These are phyloP conservation scores for Aphaenogaster floridana DNA, from an alignment of 1,140 invertebrate species.

Conservation along the genomic window DNA sequence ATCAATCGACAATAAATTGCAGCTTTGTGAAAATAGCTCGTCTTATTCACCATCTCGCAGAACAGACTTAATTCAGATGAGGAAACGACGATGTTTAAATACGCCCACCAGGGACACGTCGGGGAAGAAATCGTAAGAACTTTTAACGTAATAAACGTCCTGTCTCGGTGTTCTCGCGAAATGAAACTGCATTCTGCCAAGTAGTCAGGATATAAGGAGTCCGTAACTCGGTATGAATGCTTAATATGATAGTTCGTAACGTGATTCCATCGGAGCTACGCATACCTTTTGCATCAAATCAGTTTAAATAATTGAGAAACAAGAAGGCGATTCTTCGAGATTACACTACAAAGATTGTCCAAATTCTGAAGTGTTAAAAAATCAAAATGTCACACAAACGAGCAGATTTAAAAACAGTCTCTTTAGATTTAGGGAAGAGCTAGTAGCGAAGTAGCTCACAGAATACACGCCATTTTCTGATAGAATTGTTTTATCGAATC, in stretches of 20 bases:
- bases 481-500: slow-evolving; percentile 8
- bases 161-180: slow-evolving; percentile 35
- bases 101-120: not conserved
- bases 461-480: not conserved
- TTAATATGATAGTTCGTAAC: slow-evolving; percentile 31
- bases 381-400: not conserved
- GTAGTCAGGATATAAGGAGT: slow-evolving; percentile 14
- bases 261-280: not conserved
- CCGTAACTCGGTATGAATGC: slow-evolving; percentile 9
- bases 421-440: not conserved
- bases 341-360: not conserved
- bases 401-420: not conserved
- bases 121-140: slow-evolving; percentile 51
- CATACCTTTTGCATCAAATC: not conserved
- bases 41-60: slow-evolving; percentile 30
- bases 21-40: slow-evolving; percentile 32
- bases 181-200: slow-evolving; percentile 62
- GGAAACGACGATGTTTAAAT: slow-evolving; percentile 24
- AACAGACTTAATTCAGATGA: slow-evolving; percentile 41
- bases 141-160: slow-evolving; percentile 67
- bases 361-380: not conserved
- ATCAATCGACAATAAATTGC: slow-evolving; percentile 47
- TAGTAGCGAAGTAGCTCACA: too few species aligned
- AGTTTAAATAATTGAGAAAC: not conserved
- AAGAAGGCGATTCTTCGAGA: not conserved